Conservation (phyloP, 2,888 invertebrate genomes). For the Dryomyza anilis region DNA sequence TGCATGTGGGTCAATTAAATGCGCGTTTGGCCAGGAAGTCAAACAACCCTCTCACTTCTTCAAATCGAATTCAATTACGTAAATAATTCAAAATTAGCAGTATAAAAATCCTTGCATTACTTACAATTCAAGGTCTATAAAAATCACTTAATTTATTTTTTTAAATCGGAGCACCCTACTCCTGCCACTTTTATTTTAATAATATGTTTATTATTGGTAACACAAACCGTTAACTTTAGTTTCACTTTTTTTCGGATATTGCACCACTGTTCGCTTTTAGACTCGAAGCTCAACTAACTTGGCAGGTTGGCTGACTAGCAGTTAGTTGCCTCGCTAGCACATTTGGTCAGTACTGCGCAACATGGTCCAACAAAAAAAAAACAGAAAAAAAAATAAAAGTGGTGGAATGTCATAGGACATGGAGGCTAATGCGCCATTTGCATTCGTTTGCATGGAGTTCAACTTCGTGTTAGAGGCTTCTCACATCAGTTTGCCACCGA, state of each 20-base stretch:
- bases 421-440: slow-evolving; percentile 28
- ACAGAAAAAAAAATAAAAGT: background rate
- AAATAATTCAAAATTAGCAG: too few relatives aligned
- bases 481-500: background rate
- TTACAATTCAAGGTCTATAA: too few relatives aligned
- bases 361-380: too few relatives aligned
- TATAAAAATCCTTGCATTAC: too few relatives aligned
- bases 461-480: background rate
- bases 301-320: too few relatives aligned
- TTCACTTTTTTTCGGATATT: too few relatives aligned
- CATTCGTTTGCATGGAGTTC: slow-evolving; percentile 10
- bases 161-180: background rate
- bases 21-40: slow-evolving; percentile 28
- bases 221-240: too few relatives aligned
- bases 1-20: slow-evolving; percentile 38
- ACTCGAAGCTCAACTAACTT: slow-evolving; percentile 30
- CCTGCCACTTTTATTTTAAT: too few relatives aligned
- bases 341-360: background rate
- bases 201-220: too few relatives aligned
- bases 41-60: too few relatives aligned
- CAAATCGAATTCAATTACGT: too few relatives aligned
- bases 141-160: too few relatives aligned
- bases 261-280: slow-evolving; percentile 22
- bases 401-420: background rate
- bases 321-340: slow-evolving; percentile 1